Percentiles rank a stretch among this genome's conserved stretches.
phyloP scores from a whole-genome alignment of 2,797 vertebrate genomes.

The Microtus agrestis region DNA sequence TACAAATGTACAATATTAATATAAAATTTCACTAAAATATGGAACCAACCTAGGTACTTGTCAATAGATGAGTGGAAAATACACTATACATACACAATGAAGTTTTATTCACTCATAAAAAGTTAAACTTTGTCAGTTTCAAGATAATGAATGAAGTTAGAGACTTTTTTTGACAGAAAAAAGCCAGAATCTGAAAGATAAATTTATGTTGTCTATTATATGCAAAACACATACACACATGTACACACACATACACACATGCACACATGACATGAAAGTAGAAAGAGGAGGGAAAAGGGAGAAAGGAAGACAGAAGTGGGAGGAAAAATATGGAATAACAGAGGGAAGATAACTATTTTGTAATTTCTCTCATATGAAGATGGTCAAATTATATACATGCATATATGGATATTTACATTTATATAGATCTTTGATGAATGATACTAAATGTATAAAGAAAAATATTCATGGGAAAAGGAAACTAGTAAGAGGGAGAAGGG shows the following conservation, averaged over 20 bases:
- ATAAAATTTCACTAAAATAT: not conserved
- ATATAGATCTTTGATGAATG: not conserved
- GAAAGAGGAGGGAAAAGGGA: not conserved
- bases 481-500: not conserved
- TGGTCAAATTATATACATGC: not conserved
- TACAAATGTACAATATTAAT: constrained; percentile 29
- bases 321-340: not conserved
- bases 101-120: not conserved
- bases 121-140: not conserved
- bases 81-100: not conserved
- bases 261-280: not conserved
- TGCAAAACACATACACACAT: not conserved
- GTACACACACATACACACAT: not conserved
- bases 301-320: not conserved
- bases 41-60: not conserved
- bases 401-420: not conserved
- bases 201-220: not conserved
- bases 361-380: not conserved
- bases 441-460: not conserved
- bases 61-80: not conserved
- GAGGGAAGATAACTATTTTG: not conserved
- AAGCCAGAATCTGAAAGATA: not conserved
- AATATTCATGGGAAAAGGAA: not conserved
- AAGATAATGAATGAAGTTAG: not conserved
- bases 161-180: not conserved